phyloP scores from a whole-genome alignment of 2,797 vertebrate species.

The Pseudotriccus pelzelni region DNA sequence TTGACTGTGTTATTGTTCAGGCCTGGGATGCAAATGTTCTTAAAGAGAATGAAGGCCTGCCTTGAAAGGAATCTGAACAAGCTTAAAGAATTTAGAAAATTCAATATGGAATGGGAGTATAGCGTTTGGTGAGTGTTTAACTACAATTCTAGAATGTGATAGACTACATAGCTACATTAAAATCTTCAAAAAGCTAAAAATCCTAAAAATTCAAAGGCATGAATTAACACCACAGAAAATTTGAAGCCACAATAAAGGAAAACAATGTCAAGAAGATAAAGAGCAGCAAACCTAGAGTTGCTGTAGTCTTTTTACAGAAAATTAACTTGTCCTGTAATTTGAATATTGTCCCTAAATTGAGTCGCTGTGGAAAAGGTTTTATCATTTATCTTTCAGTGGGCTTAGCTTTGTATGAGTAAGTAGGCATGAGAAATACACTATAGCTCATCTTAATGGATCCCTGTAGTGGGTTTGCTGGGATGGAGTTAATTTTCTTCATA shows the following conservation, averaged over 20 bases:
- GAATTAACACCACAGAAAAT: not conserved
- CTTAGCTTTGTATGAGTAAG: not conserved
- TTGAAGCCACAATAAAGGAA: not conserved
- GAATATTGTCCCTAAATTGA: not conserved
- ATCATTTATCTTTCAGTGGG: accelerated
- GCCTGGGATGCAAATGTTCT: too few species aligned
- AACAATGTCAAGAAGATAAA: not conserved
- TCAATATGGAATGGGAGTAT: too few species aligned
- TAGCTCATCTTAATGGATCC: not conserved
- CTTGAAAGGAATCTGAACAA: too few species aligned
- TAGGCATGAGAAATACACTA: not conserved
- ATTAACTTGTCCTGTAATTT: not conserved
- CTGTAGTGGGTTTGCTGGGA: not conserved
- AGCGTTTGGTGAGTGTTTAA: too few species aligned
- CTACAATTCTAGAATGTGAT: too few species aligned
- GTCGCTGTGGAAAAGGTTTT: not conserved
- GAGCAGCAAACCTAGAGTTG: not conserved
- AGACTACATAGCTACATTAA: too few species aligned
- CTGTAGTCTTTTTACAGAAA: not conserved
- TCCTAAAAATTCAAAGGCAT: too few species aligned
- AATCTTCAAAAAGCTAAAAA: too few species aligned
- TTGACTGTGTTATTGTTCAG: too few species aligned
- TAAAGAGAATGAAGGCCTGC: too few species aligned
- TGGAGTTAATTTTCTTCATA: not conserved
- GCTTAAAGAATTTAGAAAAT: too few species aligned